A percentile compares a stretch with the other conserved stretches of the same genome.
Conservation (phyloP, 2,888 invertebrate genomes). For the Orthonychiurus folsomi region DNA sequence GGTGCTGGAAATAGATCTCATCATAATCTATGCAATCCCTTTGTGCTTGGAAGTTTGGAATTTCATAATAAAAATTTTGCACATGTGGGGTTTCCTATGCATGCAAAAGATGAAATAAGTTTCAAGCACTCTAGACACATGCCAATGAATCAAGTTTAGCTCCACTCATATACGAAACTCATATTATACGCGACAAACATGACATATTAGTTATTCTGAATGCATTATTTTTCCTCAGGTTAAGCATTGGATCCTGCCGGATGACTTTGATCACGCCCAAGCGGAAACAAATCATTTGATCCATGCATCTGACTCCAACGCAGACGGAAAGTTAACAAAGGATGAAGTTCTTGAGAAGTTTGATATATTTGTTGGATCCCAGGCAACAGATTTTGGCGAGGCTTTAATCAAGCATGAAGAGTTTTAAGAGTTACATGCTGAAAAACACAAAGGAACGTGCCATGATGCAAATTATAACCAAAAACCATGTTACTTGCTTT, state of each 20-base stretch:
- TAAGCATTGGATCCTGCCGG: conserved; percentile 86
- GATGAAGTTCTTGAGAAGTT: conserved; percentile 88
- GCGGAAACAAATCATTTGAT: conserved; percentile 93
- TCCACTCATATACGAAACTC: too few species aligned
- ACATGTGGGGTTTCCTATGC: too few species aligned
- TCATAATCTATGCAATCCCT: too few species aligned
- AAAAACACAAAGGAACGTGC: too few species aligned
- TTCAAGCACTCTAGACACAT: too few species aligned
- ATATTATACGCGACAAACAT: not conserved
- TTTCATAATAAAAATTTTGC: too few species aligned
- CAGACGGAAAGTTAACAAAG: conserved; percentile 79
- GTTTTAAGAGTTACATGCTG: conserved; percentile 54
- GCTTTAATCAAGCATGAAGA: conserved; percentile 91
- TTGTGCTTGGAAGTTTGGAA: too few species aligned
- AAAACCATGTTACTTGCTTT: too few species aligned
- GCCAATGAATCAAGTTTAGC: too few species aligned
- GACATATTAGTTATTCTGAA: not conserved
- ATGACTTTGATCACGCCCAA: conserved; percentile 93
- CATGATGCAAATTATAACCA: too few species aligned
- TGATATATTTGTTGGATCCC: conserved; percentile 95
- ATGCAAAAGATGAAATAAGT: too few species aligned
- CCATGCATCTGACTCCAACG: conserved; percentile 84
- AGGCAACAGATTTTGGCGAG: conserved; percentile 98
- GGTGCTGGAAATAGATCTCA: too few species aligned
- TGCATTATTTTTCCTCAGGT: conserved; percentile 47